Evolutionary conservation across 1,140 invertebrate genomes (phyloP).

Genomic region (Gyrodactylus salaris): DNA sequence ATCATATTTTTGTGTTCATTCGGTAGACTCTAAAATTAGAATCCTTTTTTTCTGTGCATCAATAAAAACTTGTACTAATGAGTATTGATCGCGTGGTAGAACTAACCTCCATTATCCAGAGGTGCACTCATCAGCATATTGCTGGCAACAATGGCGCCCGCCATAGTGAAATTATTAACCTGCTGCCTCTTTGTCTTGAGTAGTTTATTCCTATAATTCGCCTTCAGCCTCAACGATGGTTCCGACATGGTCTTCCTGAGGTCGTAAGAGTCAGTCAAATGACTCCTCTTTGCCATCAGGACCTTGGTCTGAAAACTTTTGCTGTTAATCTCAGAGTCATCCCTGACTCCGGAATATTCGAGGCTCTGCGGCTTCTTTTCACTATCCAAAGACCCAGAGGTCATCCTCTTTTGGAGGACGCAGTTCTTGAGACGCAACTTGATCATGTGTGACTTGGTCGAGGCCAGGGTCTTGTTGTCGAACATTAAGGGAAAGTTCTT

Average conservation of each 20-base stretch:
- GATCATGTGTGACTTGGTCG: neutral
- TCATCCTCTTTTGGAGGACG: neutral
- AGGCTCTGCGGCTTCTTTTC: neutral
- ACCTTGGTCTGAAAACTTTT: neutral
- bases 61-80: too few relatives aligned
- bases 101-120: neutral
- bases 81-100: too few relatives aligned
- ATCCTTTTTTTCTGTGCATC: too few relatives aligned
- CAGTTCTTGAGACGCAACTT: neutral
- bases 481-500: too few relatives aligned
- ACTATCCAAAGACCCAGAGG: neutral
- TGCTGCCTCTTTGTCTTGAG: neutral
- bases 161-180: neutral
- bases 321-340: neutral
- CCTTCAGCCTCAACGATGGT: neutral
- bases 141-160: neutral
- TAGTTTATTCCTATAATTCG: neutral
- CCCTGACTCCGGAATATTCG: neutral
- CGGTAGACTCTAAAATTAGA: too few relatives aligned
- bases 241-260: neutral
- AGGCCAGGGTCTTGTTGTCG: neutral
- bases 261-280: neutral
- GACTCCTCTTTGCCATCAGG: neutral
- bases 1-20: too few relatives aligned
- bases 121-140: neutral